Evolutionary conservation across 2,888 invertebrate genomes (phyloP), one percentile per base, ranked within the genome.

Genomic region (Digitonthophagus gazella): DNA sequence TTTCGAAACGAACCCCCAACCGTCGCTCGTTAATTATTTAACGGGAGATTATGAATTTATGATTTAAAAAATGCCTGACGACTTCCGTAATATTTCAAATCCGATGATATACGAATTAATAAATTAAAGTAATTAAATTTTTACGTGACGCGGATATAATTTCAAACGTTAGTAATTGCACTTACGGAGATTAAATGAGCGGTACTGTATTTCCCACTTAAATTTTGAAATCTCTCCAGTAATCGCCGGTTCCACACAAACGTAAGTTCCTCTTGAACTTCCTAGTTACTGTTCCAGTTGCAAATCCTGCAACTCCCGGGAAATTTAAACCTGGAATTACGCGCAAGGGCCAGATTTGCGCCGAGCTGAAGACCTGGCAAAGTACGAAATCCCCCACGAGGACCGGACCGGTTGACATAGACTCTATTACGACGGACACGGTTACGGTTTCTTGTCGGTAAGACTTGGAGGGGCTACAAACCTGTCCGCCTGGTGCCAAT

Each of bases 351-450:
- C 28, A 44, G 28, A 44, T 44, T 44, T 44, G 28, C 28, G 6
- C 28, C 8, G 11, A 44, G 28, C 28, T 44, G 28, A 44, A 44
- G 28, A 44, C 28, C 28, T 44, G 28, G 28, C 28, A 44, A 44
- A 44, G 28, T 44, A 44, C 28, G 28, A 44, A 44, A 44, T 44
- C 28, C 28, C 28, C 16, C 5, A 11, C 16, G 28, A 55, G 15
- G 28, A 44, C 8, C 8, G 28, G 28, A 44, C 28, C 28, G 28
- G 28, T 11, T 75, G 76, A 75, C 77, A 74, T 72, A 71, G 68
- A 74, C 75, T 77, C 76, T 76, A 77, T 77, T 77, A 76, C 75
- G 28, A 44, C 66, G 71, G 71, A 72, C 74, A 74, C 73, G 76
- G 69, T 71, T 68, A 71, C 72, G 76, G 75, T 76, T 75, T 76